Base-by-base conservation (phyloP, 2,888 invertebrate genomes). In the Fissipunctia ypsillon region DNA sequence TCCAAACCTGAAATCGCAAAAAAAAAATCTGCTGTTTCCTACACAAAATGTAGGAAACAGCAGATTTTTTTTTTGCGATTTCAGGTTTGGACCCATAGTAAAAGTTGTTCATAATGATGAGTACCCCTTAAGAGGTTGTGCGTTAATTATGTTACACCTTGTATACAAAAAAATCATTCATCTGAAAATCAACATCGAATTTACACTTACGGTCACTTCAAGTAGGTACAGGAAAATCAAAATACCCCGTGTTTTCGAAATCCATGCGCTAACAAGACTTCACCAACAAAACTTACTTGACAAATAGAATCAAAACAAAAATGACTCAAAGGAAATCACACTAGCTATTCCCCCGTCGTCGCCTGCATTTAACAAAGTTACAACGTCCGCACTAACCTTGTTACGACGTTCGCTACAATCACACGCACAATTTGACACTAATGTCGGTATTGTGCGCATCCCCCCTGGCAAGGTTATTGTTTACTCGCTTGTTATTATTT, bases 361-460 rank as follows among this genome's bases (percentile, higher is more conserved):
- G 76, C 81, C 67, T 76, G 28, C 59, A 19, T 76, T 73, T 81
- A 85, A 85, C 80, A 73, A 60, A 68, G 64, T 84, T 84, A 81
- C 31, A 72, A 66, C 69, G 70, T 48, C 63, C 65, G 69, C 45
- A 12, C 31, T 81, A 85, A 88, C 87, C 78, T 86, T 83, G 75
- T 87, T 86, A 87, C 1, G 38, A 10, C 73, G 76, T 83, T 73
- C 80, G 69, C 28, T 70, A 59, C 52, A 77, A 78, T 81, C 77
- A 69, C 80, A 84, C 84, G 84, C 78, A 85, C 86, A 87, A 88
- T 88, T 88, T 82, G 70, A 65, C 81, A 79, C 76, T 87, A 88
- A 88, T 88, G 83, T 73, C 70, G 65, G 9, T 35, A 83, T 87
- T 88, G 88, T 88, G 65, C 68, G 69, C 73, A 75, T n/a, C n/a